Percentiles rank a stretch among this genome's conserved stretches.
Evolutionary conservation across 2,797 vertebrate genomes (phyloP).

Genomic region (Alexandromys oeconomus): DNA sequence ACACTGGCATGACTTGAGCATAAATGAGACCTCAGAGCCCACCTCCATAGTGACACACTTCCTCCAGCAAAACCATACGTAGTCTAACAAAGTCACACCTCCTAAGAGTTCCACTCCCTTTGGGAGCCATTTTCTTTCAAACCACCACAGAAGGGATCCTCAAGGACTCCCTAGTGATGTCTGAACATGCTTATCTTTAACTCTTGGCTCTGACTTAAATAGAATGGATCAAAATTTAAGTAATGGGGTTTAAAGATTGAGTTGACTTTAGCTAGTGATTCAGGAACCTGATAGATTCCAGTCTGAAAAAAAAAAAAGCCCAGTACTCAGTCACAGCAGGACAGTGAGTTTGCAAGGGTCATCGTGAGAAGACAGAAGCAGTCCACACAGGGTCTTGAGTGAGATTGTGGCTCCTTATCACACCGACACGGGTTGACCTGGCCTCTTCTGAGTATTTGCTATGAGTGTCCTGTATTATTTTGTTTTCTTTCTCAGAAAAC

Average conservation of each 20-base stretch:
- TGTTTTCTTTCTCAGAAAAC: background rate
- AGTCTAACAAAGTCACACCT: background rate
- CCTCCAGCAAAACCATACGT: background rate
- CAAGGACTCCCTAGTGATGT: background rate
- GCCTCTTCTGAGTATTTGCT: background rate
- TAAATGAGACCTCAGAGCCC: background rate
- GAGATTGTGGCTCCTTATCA: background rate
- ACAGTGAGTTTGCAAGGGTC: background rate
- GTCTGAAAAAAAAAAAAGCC: background rate
- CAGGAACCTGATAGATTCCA: background rate
- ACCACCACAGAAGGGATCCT: background rate
- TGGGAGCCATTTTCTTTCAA: background rate
- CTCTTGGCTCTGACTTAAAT: background rate
- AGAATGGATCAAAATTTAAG: background rate
- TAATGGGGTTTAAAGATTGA: background rate
- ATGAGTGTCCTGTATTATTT: background rate
- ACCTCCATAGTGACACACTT: background rate
- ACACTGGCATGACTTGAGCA: background rate
- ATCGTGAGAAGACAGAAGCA: background rate
- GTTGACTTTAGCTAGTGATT: background rate
- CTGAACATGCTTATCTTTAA: background rate
- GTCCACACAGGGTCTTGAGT: background rate
- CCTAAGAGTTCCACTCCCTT: background rate
- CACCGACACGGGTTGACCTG: accelerated
- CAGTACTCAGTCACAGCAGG: too few species aligned